Percentiles rank a stretch among this genome's conserved stretches.
Evolutionary conservation across 92 coral and sea anemone genomes (phyloP).

Genomic region (Actinostola sp.): DNA sequence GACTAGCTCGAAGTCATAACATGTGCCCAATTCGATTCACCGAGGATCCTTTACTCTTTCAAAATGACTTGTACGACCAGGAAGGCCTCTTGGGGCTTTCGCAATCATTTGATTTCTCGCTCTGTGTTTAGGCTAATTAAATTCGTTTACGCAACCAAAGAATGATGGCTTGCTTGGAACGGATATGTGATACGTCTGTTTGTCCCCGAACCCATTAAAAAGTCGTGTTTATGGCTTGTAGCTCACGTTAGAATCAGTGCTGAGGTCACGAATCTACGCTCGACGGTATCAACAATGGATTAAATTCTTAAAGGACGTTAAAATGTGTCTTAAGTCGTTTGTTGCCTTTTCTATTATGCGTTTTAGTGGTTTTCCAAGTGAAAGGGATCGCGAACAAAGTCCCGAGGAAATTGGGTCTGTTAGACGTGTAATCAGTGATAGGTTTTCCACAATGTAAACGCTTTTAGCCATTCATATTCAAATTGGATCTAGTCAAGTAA

Average conservation of each 20-base stretch:
- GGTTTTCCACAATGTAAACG: slow-evolving; percentile 91
- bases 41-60: not conserved
- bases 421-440: slow-evolving; percentile 79
- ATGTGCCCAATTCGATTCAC: slow-evolving; percentile 7
- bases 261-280: slow-evolving; percentile 79
- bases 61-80: not conserved
- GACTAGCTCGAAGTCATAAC: slow-evolving; percentile 73
- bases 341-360: slow-evolving; percentile 19
- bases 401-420: slow-evolving; percentile 60
- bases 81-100: not conserved
- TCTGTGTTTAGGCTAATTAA: slow-evolving; percentile 35
- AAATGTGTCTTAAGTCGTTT: slow-evolving; percentile 5
- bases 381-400: slow-evolving; percentile 28
- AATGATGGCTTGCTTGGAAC: slow-evolving; percentile 60
- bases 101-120: slow-evolving; percentile 4
- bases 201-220: slow-evolving; percentile 68
- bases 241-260: slow-evolving; percentile 58
- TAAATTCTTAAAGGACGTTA: slow-evolving; percentile 11
- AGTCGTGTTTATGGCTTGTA: slow-evolving; percentile 76
- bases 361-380: slow-evolving; percentile 23
- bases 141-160: slow-evolving; percentile 55
- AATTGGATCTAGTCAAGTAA: slow-evolving; percentile 80
- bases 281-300: slow-evolving; percentile 25
- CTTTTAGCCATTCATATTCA: slow-evolving; percentile 95
- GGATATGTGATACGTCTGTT: slow-evolving; percentile 79